A percentile compares a stretch with the other conserved stretches of the same genome.
These are phyloP conservation scores for Zaprionus lachaisei DNA, from an alignment of 1,140 invertebrate genomes.

Conservation along the genomic window DNA sequence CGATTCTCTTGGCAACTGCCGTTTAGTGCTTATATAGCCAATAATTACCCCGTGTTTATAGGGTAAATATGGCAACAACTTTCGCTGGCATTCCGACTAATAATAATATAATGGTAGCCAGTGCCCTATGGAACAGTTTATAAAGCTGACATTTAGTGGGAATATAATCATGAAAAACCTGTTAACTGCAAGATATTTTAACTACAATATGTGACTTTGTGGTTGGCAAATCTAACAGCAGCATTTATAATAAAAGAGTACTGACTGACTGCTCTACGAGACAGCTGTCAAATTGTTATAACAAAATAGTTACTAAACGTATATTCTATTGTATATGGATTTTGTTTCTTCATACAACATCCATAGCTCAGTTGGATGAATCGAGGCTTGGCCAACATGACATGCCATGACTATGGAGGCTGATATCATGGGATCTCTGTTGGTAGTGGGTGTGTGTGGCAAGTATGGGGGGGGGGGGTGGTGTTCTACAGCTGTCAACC, in stretches of 20 bases:
- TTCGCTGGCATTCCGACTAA: background rate
- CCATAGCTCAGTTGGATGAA: no score
- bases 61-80: background rate
- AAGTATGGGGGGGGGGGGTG: no score
- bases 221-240: no score
- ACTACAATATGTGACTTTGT: background rate
- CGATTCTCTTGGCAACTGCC: background rate
- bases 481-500: no score
- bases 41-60: background rate
- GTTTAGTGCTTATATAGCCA: background rate
- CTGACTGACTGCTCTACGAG: background rate
- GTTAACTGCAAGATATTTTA: background rate
- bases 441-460: no score
- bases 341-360: no score
- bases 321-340: no score
- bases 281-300: background rate
- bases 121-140: background rate
- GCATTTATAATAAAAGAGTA: background rate
- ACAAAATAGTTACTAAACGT: background rate
- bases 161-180: background rate
- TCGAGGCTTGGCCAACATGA: no score
- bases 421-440: no score
- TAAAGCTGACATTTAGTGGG: background rate
- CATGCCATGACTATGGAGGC: no score
- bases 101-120: background rate